These are phyloP conservation scores for Aegithalos caudatus DNA, from an alignment of 2,113 vertebrate genomes.

Conservation along the genomic window DNA sequence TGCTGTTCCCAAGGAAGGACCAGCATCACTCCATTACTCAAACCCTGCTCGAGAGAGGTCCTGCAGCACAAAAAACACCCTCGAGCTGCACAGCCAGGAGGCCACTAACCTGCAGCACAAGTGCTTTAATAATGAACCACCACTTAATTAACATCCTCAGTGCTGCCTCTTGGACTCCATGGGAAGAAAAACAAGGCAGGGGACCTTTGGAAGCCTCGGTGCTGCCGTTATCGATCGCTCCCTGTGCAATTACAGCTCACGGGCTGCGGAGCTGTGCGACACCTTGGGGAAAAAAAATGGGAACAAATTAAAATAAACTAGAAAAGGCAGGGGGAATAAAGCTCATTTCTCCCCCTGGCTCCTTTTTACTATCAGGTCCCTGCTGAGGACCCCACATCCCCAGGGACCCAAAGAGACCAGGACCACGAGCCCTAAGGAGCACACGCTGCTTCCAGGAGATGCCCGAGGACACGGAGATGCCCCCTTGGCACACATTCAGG, in stretches of 20 bases:
- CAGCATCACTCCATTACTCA: rapidly evolving
- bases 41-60: not conserved
- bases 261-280: not conserved
- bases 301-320: not conserved
- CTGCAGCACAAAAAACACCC: not conserved
- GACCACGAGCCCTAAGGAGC: rapidly evolving
- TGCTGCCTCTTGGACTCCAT: not conserved
- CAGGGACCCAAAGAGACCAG: not conserved
- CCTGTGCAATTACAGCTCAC: not conserved
- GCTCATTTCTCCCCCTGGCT: not conserved
- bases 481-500: rapidly evolving
- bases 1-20: rapidly evolving
- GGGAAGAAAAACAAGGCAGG: not conserved
- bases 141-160: slow-evolving; percentile 32
- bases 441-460: rapidly evolving
- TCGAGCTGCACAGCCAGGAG: not conserved
- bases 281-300: not conserved
- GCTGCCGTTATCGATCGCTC: rapidly evolving
- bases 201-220: not conserved
- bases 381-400: not conserved
- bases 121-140: slow-evolving; percentile 38
- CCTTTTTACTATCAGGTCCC: not conserved
- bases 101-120: not conserved
- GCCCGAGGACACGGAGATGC: rapidly evolving
- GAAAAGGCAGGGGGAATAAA: not conserved